These are phyloP conservation scores for Scyliorhinus canicula DNA, from an alignment of 2,797 vertebrate species.

Conservation along the genomic window DNA sequence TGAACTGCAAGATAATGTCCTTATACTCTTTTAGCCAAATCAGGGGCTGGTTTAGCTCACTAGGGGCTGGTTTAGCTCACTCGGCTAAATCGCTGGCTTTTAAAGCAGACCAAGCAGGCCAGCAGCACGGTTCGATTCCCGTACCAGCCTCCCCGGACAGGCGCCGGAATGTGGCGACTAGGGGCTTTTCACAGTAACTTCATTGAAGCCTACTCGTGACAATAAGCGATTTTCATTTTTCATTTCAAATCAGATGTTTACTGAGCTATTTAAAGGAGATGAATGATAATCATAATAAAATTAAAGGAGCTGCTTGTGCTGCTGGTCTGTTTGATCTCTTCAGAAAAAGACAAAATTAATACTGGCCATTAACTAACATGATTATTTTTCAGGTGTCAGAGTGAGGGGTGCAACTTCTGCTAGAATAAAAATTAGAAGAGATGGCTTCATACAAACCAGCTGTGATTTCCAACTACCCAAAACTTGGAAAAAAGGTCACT, in stretches of 20 bases:
- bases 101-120: too few species aligned
- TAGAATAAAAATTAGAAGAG: conserved; percentile 48
- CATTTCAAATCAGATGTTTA: neutral
- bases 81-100: too few species aligned
- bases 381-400: neutral
- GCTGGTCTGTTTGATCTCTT: neutral
- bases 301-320: neutral
- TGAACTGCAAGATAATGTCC: neutral
- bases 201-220: too few species aligned
- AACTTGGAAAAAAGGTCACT: conserved; percentile 80
- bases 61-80: too few species aligned
- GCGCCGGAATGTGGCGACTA: too few species aligned
- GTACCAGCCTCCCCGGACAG: too few species aligned
- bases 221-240: too few species aligned
- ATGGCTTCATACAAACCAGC: conserved; percentile 81
- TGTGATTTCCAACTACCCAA: conserved; percentile 67
- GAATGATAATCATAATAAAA: neutral
- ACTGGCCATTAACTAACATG: neutral
- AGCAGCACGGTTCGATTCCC: too few species aligned
- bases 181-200: too few species aligned
- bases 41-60: too few species aligned
- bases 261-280: neutral
- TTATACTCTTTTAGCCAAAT: neutral
- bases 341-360: neutral
- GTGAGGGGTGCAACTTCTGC: neutral